phyloP scores from a whole-genome alignment of 2,888 invertebrate species.

The Aphrophora alni region DNA sequence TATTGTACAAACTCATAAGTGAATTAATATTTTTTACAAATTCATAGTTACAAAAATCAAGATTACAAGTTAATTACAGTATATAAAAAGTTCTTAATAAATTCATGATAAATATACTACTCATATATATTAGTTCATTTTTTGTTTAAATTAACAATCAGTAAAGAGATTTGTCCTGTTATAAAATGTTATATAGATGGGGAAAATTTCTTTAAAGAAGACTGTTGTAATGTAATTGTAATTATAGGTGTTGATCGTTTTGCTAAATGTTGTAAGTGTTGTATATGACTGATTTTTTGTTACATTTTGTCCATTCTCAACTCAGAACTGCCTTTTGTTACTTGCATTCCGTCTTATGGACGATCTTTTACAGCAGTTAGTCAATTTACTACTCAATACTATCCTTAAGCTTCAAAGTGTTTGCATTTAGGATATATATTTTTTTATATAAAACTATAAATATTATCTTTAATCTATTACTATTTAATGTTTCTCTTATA shows the following conservation, averaged over 20 bases:
- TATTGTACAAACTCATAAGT: too few species aligned
- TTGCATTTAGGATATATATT: not conserved
- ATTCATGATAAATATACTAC: not conserved
- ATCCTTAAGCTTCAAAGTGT: not conserved
- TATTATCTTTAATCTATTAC: too few species aligned
- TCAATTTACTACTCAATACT: not conserved
- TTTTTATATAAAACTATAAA: not conserved
- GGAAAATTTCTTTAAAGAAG: not conserved
- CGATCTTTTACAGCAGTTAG: not conserved
- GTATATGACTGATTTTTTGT: not conserved
- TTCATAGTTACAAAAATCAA: too few species aligned
- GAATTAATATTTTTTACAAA: too few species aligned
- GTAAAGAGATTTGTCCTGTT: not conserved
- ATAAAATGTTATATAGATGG: not conserved
- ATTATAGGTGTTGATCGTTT: not conserved
- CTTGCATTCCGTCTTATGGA: not conserved
- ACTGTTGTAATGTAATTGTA: not conserved
- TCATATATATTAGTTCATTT: not conserved
- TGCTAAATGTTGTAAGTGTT: not conserved
- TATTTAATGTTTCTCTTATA: too few species aligned
- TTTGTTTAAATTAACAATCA: not conserved
- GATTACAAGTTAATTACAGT: too few species aligned
- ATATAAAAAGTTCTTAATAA: not conserved
- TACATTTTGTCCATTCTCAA: not conserved
- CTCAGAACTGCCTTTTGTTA: not conserved